Base-by-base conservation (phyloP, 2,797 vertebrate genomes). In the Pempheris klunzingeri region DNA sequence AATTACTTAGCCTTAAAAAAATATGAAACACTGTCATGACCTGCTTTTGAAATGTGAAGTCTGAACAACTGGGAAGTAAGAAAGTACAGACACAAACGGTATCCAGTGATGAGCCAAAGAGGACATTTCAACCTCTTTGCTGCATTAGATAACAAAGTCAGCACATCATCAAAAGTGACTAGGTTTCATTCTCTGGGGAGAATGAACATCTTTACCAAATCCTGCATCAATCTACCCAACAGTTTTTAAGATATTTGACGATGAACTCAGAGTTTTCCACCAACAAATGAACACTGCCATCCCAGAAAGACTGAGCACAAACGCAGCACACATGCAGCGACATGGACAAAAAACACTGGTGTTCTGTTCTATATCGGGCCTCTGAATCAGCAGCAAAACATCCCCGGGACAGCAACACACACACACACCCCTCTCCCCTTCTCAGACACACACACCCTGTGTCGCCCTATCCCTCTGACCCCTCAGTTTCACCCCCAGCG, bases 321-420 rank as follows among this genome's bases (percentile, higher is more conserved):
- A 69, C n/a, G 18, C 36, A 43, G 24, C 54, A 76, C 55, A 79
- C 28, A 64, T 32, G 50, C 77, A 72, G 52, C 24, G 60, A 55
- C 5, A 11, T 32, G 50, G 17, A 41, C 62, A 81, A 55, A 74
- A 81, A 67, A 61, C 66, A 71, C 2, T 39, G 61, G 46, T 87
- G 68, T 71, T 66, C 81, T 79, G 78, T 79, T 90, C 87, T 88
- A 82, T 80, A 83, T 74, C 24, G 17, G 47, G 74, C 64, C 57
- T 87, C 82, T 87, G 86, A 87, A 84, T 89, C 86, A 92, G 80
- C 82, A 88, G 76, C 77, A 80, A 90, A 88, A 85, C 81, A 91
- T 86, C 74, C 76, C 36, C 26, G 10, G 64, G 81, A 78, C 81
- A 69, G 57, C 58, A 44, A 76, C 58, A 83, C 74, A 41, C 80